phyloP scores from a whole-genome alignment of 2,113 vertebrate genomes.

The Urocynchramus pylzowi region DNA sequence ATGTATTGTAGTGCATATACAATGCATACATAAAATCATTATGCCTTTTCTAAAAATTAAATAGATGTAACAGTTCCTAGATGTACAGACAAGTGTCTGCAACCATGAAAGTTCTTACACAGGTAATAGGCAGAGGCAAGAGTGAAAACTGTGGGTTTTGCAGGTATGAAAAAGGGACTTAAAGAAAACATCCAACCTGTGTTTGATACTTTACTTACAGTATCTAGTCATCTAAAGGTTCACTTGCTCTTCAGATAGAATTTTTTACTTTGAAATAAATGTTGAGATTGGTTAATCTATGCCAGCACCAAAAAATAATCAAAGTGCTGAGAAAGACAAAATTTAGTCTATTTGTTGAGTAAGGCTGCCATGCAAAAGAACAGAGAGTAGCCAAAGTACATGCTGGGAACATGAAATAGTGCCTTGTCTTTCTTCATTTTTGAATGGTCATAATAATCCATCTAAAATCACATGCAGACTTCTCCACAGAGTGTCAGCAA shows the following conservation, averaged over 20 bases:
- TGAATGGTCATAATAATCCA: not conserved
- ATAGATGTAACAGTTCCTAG: not conserved
- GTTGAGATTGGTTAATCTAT: not conserved
- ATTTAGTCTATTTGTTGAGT: not conserved
- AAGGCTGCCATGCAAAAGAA: not conserved
- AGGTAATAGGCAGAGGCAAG: not conserved
- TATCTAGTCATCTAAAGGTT: not conserved
- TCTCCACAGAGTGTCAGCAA: not conserved
- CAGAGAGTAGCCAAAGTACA: not conserved
- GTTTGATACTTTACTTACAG: not conserved
- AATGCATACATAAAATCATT: not conserved
- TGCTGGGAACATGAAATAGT: not conserved
- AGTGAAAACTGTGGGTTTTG: not conserved
- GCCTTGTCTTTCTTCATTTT: not conserved
- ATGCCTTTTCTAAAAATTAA: not conserved
- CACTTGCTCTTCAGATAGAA: not conserved
- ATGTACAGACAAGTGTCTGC: not conserved
- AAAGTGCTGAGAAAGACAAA: not conserved
- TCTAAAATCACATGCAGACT: slow-evolving; percentile 21
- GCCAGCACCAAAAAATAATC: not conserved
- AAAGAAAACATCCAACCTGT: not conserved
- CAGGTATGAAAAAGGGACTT: not conserved
- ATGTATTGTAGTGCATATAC: not conserved
- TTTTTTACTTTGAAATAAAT: not conserved
- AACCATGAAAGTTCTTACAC: not conserved